A percentile compares a stretch with the other conserved stretches of the same genome.
These are phyloP conservation scores for Melanerpes aurifrons DNA, from an alignment of 2,113 vertebrate species.

Conservation along the genomic window DNA sequence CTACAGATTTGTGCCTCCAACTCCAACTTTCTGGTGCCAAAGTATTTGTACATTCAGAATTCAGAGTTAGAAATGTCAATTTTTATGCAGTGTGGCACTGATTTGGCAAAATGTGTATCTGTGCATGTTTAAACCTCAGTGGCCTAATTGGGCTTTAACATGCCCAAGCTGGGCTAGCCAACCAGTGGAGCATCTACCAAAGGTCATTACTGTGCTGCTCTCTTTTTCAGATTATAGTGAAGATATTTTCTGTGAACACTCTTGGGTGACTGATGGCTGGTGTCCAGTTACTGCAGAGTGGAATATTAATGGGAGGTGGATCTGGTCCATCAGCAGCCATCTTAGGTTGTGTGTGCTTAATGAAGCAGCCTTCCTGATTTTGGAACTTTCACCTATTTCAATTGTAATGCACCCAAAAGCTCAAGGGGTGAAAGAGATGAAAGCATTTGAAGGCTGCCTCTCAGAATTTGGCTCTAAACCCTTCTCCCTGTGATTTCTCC, in stretches of 20 bases:
- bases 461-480: constrained; percentile 17
- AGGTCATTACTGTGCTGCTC: background rate
- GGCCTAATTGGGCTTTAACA: background rate
- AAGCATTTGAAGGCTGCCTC: background rate
- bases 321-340: background rate
- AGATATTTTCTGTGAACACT: background rate
- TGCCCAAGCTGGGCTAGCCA: background rate
- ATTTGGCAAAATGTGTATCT: background rate
- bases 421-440: background rate
- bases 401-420: background rate
- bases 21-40: background rate
- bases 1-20: background rate
- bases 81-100: background rate
- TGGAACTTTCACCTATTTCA: background rate
- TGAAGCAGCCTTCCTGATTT: background rate
- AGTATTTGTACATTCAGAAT: background rate
- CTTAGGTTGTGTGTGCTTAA: background rate
- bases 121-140: background rate
- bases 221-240: background rate
- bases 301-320: background rate
- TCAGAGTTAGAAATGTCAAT: background rate
- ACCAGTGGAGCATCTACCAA: background rate
- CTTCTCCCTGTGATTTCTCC: constrained; percentile 21
- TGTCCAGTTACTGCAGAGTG: background rate
- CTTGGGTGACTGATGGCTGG: background rate